Evolutionary conservation across 2,888 invertebrate species (phyloP).

Genomic region (Dynastes maya): DNA sequence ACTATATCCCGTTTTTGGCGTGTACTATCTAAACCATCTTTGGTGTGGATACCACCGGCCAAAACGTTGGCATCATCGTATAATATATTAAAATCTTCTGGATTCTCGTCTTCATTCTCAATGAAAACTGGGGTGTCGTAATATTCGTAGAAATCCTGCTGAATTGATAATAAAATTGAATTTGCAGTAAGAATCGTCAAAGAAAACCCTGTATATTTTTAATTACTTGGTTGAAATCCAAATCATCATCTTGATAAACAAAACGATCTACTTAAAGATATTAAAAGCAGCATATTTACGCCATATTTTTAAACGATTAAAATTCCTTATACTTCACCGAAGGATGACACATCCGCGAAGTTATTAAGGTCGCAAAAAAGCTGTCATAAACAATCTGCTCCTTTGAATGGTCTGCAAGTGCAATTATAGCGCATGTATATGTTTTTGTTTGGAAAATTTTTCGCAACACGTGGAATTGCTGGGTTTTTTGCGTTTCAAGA

Average conservation of each 20-base stretch:
- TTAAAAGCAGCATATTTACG: conserved; percentile 36
- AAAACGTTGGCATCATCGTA: conserved; percentile 55
- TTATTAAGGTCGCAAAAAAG: conserved; percentile 26
- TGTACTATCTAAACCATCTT: conserved; percentile 53
- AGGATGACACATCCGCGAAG: conserved; percentile 37
- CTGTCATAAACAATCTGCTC: conserved; percentile 36
- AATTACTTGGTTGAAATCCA: not conserved
- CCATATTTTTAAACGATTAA: conserved; percentile 44
- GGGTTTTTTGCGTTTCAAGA: not conserved
- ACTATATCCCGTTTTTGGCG: conserved; percentile 68
- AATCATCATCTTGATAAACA: conserved; percentile 20
- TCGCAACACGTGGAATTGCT: conserved; percentile 1
- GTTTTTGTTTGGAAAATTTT: conserved; percentile 22
- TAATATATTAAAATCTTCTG: conserved; percentile 47
- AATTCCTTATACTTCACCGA: conserved; percentile 28
- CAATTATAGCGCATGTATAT: conserved; percentile 10
- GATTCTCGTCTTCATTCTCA: conserved; percentile 47
- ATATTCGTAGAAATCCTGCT: conserved; percentile 48
- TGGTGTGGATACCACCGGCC: conserved; percentile 57
- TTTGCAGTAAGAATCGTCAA: no score
- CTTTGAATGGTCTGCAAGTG: conserved; percentile 34
- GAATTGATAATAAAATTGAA: not conserved
- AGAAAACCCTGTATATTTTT: no score
- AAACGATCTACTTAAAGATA: conserved; percentile 40
- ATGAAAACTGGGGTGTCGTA: conserved; percentile 42